These are phyloP conservation scores for Etia nguti DNA, from an alignment of 2,113 vertebrate genomes.

Conservation along the genomic window DNA sequence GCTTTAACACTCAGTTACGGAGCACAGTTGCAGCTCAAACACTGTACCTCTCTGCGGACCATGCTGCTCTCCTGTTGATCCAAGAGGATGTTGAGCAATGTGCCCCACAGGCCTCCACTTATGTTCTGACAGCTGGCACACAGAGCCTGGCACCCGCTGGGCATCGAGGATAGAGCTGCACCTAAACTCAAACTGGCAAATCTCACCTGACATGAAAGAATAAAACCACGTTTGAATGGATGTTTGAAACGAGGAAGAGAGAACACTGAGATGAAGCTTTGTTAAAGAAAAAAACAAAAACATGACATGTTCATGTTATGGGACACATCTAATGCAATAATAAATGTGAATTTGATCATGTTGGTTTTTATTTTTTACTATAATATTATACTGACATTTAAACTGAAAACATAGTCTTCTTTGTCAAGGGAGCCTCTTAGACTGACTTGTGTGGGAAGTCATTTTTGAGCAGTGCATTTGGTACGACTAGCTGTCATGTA, in stretches of 20 bases:
- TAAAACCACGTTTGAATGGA: neutral
- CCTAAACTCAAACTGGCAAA: slow-evolving; percentile 90
- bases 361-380: neutral
- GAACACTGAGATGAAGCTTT: neutral
- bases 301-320: neutral
- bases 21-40: neutral
- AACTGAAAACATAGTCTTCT: neutral
- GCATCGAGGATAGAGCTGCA: slow-evolving; percentile 83
- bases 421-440: neutral
- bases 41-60: slow-evolving; percentile 90
- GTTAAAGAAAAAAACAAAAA: neutral
- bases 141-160: slow-evolving; percentile 83
- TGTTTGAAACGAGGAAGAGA: neutral
- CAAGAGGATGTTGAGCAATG: slow-evolving; percentile 88
- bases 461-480: slow-evolving; percentile 13
- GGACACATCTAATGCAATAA: neutral
- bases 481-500: slow-evolving; percentile 16
- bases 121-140: slow-evolving; percentile 94
- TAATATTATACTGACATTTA: neutral
- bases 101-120: slow-evolving; percentile 96
- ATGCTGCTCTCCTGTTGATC: slow-evolving; percentile 91
- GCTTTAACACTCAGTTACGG: neutral
- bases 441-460: slow-evolving; percentile 1
- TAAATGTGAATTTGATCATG: neutral
- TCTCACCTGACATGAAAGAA: slow-evolving; percentile 78